These are phyloP conservation scores for Pygathrix nemaeus DNA, from an alignment of 2,113 vertebrate genomes.

Conservation along the genomic window DNA sequence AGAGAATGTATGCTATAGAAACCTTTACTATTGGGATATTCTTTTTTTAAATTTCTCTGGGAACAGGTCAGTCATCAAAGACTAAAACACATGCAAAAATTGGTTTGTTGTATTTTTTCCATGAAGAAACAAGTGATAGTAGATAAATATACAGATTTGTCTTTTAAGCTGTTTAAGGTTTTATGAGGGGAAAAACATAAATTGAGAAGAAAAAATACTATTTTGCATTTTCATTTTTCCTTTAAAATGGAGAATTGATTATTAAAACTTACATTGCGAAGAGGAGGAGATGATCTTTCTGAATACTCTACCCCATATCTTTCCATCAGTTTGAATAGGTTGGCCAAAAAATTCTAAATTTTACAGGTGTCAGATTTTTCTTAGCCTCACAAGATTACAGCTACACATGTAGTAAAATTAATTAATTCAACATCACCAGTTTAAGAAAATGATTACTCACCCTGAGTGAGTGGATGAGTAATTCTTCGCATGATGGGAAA, in stretches of 20 bases:
- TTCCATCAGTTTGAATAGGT: background rate
- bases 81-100: background rate
- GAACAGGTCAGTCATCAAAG: background rate
- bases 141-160: background rate
- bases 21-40: background rate
- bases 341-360: background rate
- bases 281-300: background rate
- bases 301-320: background rate
- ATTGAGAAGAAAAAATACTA: background rate
- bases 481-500: slow-evolving; percentile 52
- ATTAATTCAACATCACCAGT: slow-evolving; percentile 43
- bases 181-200: background rate
- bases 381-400: background rate
- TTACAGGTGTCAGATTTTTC: background rate
- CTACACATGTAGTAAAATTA: slow-evolving; percentile 27
- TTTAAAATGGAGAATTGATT: background rate
- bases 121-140: background rate
- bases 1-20: background rate
- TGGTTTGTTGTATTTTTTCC: background rate
- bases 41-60: background rate
- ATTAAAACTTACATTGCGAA: background rate
- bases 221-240: slow-evolving; percentile 34
- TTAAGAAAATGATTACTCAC: slow-evolving; percentile 58
- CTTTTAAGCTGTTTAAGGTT: background rate
- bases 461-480: slow-evolving; percentile 42